A percentile compares a stretch with the other conserved stretches of the same genome.
These are phyloP conservation scores for Denticeps clupeoides DNA, from an alignment of 2,797 vertebrate genomes.

Conservation along the genomic window DNA sequence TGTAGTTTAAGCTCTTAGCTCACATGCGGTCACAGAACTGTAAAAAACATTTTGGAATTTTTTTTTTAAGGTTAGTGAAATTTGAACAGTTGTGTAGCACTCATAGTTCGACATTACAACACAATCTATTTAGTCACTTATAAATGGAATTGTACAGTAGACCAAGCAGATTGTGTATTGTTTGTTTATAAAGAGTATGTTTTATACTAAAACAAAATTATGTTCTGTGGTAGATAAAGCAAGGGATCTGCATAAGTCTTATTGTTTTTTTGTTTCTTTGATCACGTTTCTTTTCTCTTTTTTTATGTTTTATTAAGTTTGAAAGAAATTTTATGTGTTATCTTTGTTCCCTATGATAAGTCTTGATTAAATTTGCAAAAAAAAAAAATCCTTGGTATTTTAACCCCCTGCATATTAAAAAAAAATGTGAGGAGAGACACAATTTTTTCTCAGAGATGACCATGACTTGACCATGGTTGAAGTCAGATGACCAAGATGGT, in stretches of 20 bases:
- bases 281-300: conserved; percentile 45
- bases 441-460: no score
- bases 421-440: conserved; percentile 9
- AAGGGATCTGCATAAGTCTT: conserved; percentile 60
- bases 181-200: conserved; percentile 81
- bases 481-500: no score
- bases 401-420: no score
- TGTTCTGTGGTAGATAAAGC: conserved; percentile 59
- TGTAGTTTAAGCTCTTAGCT: conserved; percentile 35
- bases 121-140: conserved; percentile 44
- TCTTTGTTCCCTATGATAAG: conserved; percentile 29
- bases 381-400: conserved; percentile 6
- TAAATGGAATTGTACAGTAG: conserved; percentile 63
- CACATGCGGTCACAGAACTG: conserved; percentile 39
- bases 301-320: conserved; percentile 46
- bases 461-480: no score
- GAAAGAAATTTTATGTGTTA: conserved; percentile 28
- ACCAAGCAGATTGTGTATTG: conserved; percentile 68
- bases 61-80: conserved; percentile 32
- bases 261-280: conserved; percentile 47
- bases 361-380: no score
- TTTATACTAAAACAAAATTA: conserved; percentile 68
- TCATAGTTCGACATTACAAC: conserved; percentile 54
- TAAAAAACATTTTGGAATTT: conserved; percentile 39
- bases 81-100: conserved; percentile 53